A percentile compares a stretch with the other conserved stretches of the same genome.
phyloP scores from a whole-genome alignment of 2,888 invertebrate species.

The Horisme vitalbata region DNA sequence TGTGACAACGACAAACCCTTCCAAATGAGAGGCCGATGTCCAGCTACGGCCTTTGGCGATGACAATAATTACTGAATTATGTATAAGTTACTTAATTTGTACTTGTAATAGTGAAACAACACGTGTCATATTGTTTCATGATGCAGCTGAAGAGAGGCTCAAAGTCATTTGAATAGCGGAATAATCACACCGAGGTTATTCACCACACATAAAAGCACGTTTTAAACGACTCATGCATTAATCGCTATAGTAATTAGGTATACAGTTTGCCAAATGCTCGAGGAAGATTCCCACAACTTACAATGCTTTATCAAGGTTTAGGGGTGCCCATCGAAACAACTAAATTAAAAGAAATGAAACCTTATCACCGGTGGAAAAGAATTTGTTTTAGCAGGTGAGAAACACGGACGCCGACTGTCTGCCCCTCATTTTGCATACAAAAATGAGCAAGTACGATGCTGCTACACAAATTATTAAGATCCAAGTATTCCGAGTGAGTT shows the following conservation, averaged over 20 bases:
- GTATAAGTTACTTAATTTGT: too few species aligned
- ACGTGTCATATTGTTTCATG: neutral
- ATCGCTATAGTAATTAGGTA: slow-evolving; percentile 27
- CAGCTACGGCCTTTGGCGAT: too few species aligned
- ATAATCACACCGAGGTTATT: slow-evolving; percentile 15
- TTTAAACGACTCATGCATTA: slow-evolving; percentile 30
- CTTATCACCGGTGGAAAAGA: slow-evolving; percentile 13
- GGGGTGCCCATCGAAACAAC: slow-evolving; percentile 21
- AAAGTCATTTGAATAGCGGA: slow-evolving; percentile 19
- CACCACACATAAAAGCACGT: slow-evolving; percentile 11
- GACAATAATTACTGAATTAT: too few species aligned
- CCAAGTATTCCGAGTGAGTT: too few species aligned
- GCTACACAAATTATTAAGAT: slow-evolving; percentile 13
- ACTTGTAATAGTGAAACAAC: neutral
- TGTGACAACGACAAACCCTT: too few species aligned
- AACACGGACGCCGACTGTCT: slow-evolving; percentile 16
- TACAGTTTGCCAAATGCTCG: slow-evolving; percentile 28
- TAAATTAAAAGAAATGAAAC: slow-evolving; percentile 13
- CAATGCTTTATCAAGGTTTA: slow-evolving; percentile 34
- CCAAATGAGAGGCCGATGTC: too few species aligned
- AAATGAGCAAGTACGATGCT: slow-evolving; percentile 16
- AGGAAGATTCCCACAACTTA: slow-evolving; percentile 26
- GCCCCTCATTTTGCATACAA: slow-evolving; percentile 21
- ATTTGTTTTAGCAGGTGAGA: slow-evolving; percentile 1
- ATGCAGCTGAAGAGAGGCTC: slow-evolving; percentile 1